Percentiles rank a stretch among this genome's conserved stretches.
Evolutionary conservation across 2,113 vertebrate genomes (phyloP).

Genomic region (Apus apus): DNA sequence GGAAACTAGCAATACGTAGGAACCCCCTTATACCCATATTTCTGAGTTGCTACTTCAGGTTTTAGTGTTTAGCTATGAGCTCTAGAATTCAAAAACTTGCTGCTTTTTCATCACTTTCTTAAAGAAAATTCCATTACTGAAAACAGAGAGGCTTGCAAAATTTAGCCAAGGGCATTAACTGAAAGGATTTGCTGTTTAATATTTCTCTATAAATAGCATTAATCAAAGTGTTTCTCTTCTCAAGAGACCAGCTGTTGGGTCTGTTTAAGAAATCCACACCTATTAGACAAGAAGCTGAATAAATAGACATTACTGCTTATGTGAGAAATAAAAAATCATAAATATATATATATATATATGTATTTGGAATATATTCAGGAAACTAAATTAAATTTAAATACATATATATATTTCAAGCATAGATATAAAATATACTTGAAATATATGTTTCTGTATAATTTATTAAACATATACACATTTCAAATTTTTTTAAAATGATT

Average conservation of each 20-base stretch:
- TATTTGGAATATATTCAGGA: neutral
- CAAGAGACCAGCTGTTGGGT: conserved; percentile 29
- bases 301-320: neutral
- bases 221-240: conserved; percentile 20
- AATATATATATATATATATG: neutral
- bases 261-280: conserved; percentile 25
- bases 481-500: neutral
- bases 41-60: neutral
- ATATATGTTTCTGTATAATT: too few species aligned
- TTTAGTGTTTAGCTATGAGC: conserved; percentile 14
- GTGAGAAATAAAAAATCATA: neutral
- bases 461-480: neutral
- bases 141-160: conserved; percentile 39
- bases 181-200: conserved; percentile 20
- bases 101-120: neutral
- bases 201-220: conserved; percentile 45
- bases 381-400: neutral
- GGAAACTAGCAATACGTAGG: neutral
- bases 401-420: neutral
- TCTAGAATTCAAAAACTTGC: conserved; percentile 19
- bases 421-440: neutral
- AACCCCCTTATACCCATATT: neutral
- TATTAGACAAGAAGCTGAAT: neutral
- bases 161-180: conserved; percentile 8
- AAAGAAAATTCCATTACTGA: conserved; percentile 26